Base-by-base conservation (phyloP, 1,140 invertebrate genomes). In the Drosophila miranda region DNA sequence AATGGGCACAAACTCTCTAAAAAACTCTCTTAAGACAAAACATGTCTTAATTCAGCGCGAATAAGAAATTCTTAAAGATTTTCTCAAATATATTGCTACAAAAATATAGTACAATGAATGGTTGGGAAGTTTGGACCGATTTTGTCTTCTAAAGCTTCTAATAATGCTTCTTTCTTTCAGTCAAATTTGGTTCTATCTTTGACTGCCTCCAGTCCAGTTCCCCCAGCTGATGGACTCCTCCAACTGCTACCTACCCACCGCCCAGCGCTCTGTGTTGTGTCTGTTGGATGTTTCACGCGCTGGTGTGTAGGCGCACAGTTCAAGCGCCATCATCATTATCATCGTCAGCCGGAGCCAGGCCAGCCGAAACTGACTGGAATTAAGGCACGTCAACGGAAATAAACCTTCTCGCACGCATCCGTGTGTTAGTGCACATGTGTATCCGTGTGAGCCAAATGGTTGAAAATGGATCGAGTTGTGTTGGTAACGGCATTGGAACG, bases 311-410 rank as follows among this genome's bases (percentile, higher is more conserved):
- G 79, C 80, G 80, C 72, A 19, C 38, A 57, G 56, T 23, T 63
- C 58, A 54, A 84, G 81, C 80, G 80, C 81, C 80, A 74, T 52
- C 34, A 52, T 28, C 62, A 63, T 64, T 63, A 64, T 64, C 45
- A 43, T 64, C 59, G 43, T 63, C 34, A 38, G 34, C 11, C 34
- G 11, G 19, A 50, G 59, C 44, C 44, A 34, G 45, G 28, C 28
- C 60, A 73, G 48, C 58, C 60, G 45, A 76, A 87, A 78, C 75
- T 78, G 78, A 60, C 78, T 87, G 62, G 82, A 88, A 87, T 88
- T 82, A 88, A 87, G 83, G 82, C 82, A 87, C 75, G 83, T 87
- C 82, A 82, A 68, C 82, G 82, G 82, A 86, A 87, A 87, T 87
- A 87, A 87, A 87, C 76, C 72, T 78, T 84, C 53, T 11, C 34